Evolutionary conservation across 2,888 invertebrate genomes (phyloP), one percentile per base, ranked within the genome.

Genomic region (Opisthograptis luteolata): DNA sequence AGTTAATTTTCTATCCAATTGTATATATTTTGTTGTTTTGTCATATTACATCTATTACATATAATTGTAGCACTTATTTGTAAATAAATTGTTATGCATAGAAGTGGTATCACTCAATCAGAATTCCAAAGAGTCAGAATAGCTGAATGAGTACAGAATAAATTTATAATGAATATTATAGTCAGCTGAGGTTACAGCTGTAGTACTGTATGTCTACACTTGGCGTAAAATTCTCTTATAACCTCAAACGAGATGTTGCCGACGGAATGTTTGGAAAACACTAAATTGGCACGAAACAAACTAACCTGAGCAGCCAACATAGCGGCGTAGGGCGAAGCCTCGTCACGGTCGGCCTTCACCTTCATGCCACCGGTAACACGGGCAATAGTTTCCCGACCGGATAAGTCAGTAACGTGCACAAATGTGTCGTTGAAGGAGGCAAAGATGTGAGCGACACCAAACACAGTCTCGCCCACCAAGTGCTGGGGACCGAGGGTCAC

Each of bases 391-490:
- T 97, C 97, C 77, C 96, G 95, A 68, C 99, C 99, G 50, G 99
- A 99, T 74, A 99, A 93, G 92, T 99, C 99, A 9, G 99, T 99
- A 58, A 99, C 98, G 92, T 99, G 99, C 35, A 99, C 99, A 84
- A 99, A 99, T 42, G 99, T 99, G 87, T 99, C 99, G 81, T 99
- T 99, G 93, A 99, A 99, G 69, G 98, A 99, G 65, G 99, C 99
- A 81, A 97, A 99, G 79, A 99, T 99, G 91, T 99, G 99, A 56
- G 99, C 99, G 12, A 99, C 99, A 50, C 99, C 99, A 81, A 99
- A 99, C 50, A 99, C 98, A 69, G 96, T 95, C 92, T 99, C 99
- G 60, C 99, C 99, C 81, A 98, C 98, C 66, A 97, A 95, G 36
- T 98, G 98, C 92, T 98, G 98, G 41, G 98, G 98, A 61, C 98